A percentile compares a stretch with the other conserved stretches of the same genome.
phyloP scores from a whole-genome alignment of 2,797 vertebrate species.

The Neostethus bicornis region DNA sequence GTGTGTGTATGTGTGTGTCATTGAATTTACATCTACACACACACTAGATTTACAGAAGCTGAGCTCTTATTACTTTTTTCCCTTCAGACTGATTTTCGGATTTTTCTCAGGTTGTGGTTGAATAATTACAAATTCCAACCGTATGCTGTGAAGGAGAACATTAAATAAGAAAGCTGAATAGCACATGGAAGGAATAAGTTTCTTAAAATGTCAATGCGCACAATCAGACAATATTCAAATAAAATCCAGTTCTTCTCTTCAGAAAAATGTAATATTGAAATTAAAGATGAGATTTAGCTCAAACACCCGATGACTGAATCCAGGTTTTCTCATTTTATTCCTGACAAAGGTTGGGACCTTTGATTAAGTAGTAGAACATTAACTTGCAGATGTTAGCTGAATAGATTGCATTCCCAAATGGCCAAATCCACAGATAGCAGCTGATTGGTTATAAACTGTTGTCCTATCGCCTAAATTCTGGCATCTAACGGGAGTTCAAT shows the following conservation, averaged over 20 bases:
- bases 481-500: too few species aligned
- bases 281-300: constrained; percentile 1
- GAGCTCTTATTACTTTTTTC: constrained; percentile 34
- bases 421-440: too few species aligned
- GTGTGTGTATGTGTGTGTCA: background rate
- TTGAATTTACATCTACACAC: background rate
- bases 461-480: too few species aligned
- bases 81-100: constrained; percentile 29
- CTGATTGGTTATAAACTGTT: too few species aligned
- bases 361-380: too few species aligned
- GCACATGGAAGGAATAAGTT: constrained; percentile 10
- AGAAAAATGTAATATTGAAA: constrained; percentile 9
- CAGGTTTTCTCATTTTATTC: too few species aligned
- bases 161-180: constrained; percentile 23
- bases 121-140: constrained; percentile 19
- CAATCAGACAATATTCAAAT: constrained; percentile 15
- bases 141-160: constrained; percentile 7
- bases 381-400: too few species aligned
- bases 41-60: constrained; percentile 6
- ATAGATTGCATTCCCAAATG: too few species aligned
- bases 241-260: constrained; percentile 6
- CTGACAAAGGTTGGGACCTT: too few species aligned
- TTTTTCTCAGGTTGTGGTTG: constrained; percentile 28
- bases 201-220: constrained; percentile 26
- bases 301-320: background rate